Evolutionary conservation across 2,888 invertebrate species (phyloP).

Genomic region (Eupithecia tripunctaria): DNA sequence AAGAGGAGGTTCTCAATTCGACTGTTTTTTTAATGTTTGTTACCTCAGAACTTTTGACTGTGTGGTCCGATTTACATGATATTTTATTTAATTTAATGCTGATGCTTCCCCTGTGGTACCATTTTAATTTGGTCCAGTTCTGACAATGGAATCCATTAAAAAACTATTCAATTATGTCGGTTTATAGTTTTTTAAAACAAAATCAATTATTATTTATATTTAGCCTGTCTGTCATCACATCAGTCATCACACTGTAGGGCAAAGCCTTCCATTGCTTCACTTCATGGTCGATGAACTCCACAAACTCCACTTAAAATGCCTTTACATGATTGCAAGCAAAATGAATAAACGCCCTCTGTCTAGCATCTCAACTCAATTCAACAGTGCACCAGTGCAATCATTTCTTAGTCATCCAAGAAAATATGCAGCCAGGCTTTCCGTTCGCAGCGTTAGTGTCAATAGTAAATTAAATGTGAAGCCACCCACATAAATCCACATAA

Average conservation of each 20-base stretch:
- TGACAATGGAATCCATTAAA: no score
- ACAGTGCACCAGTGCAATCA: neutral
- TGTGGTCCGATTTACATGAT: no score
- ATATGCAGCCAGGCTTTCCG: neutral
- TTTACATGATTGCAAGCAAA: neutral
- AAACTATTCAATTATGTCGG: no score
- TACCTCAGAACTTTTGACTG: no score
- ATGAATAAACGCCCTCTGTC: neutral
- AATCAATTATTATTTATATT: no score
- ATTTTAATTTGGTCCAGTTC: no score
- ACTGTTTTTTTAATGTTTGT: no score
- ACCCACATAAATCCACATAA: constrained; percentile 6
- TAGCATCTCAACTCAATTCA: neutral
- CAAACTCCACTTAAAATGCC: no score
- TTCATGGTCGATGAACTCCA: neutral
- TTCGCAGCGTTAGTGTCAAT: neutral
- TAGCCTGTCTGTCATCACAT: neutral
- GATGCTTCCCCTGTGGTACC: no score
- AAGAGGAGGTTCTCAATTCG: no score
- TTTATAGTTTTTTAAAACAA: no score
- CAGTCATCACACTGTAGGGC: neutral
- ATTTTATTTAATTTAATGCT: no score
- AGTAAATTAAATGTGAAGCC: neutral
- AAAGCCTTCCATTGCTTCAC: neutral
- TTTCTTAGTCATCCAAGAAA: constrained; percentile 3